These are phyloP conservation scores for Phylloscopus whistleri DNA, from an alignment of 2,113 vertebrate species.

Conservation along the genomic window DNA sequence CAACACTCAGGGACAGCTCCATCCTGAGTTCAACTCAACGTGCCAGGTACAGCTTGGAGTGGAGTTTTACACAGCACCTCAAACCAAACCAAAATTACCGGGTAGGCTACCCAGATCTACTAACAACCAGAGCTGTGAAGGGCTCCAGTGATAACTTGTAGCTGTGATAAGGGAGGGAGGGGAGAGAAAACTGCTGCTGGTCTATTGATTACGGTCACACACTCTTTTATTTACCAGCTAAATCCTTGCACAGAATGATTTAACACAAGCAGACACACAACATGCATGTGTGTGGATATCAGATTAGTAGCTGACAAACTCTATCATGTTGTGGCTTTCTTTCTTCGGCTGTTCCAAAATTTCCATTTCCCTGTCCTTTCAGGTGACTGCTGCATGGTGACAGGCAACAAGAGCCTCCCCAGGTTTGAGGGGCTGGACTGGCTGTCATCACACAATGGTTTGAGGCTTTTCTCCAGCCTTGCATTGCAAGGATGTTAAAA, in stretches of 20 bases:
- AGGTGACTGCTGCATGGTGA: not conserved
- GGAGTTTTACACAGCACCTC: not conserved
- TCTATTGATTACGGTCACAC: not conserved
- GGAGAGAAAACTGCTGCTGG: not conserved
- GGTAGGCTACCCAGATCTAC: not conserved
- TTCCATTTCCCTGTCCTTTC: not conserved
- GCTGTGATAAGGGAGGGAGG: not conserved
- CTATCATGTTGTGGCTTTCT: not conserved
- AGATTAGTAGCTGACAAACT: constrained; percentile 29
- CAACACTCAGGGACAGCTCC: not conserved
- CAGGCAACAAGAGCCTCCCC: not conserved
- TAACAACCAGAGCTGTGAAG: not conserved
- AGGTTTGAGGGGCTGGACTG: not conserved
- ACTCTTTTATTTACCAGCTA: constrained; percentile 5
- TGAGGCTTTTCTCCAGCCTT: not conserved
- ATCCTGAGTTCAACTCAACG: not conserved
- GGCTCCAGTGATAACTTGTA: not conserved
- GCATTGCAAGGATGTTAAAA: not conserved
- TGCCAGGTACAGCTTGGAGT: fast-evolving
- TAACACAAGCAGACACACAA: constrained; percentile 34
- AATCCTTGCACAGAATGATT: constrained; percentile 9
- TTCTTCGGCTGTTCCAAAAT: not conserved
- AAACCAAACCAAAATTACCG: not conserved
- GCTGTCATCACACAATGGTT: not conserved
- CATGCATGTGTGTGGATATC: not conserved